These are phyloP conservation scores for Bactericera cockerelli DNA, from an alignment of 1,140 invertebrate species.

Conservation along the genomic window DNA sequence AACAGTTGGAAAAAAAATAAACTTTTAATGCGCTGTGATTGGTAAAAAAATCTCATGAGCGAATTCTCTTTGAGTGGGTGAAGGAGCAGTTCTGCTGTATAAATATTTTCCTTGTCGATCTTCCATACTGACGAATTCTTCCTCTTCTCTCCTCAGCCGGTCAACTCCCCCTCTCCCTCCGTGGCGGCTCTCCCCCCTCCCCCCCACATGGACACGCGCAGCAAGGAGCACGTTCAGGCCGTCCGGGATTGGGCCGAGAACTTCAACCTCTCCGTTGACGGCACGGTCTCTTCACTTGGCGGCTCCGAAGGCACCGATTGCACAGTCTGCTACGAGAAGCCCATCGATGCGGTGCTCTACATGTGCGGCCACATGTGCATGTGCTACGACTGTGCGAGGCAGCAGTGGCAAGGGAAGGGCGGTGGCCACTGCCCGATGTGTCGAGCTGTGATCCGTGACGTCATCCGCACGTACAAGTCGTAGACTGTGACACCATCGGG, in stretches of 20 bases:
- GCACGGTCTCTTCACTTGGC: background rate
- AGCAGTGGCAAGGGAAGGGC: slow-evolving; percentile 77
- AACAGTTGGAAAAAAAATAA: too few species aligned
- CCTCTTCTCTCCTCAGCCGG: slow-evolving; percentile 27
- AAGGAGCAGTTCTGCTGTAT: too few species aligned
- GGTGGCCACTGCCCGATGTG: slow-evolving; percentile 89
- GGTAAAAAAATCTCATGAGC: too few species aligned
- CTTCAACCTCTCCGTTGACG: slow-evolving; percentile 17
- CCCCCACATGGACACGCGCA: slow-evolving; percentile 23
- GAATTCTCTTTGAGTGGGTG: too few species aligned
- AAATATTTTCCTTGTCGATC: too few species aligned
- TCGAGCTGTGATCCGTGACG: slow-evolving; percentile 77
- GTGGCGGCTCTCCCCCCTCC: background rate
- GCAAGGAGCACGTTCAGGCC: slow-evolving; percentile 23
- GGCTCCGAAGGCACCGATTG: slow-evolving; percentile 48
- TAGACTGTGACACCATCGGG: background rate
- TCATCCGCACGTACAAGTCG: slow-evolving; percentile 86
- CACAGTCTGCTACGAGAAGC: slow-evolving; percentile 85
- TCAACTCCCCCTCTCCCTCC: slow-evolving; percentile 25
- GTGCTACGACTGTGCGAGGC: slow-evolving; percentile 89
- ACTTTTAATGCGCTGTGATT: too few species aligned
- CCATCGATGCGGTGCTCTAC: slow-evolving; percentile 84
- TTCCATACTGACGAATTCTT: too few species aligned
- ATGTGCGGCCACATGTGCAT: slow-evolving; percentile 98
- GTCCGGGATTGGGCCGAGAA: slow-evolving; percentile 29